These are phyloP conservation scores for Platyscapa corneri DNA, from an alignment of 1,140 invertebrate species.

Conservation along the genomic window DNA sequence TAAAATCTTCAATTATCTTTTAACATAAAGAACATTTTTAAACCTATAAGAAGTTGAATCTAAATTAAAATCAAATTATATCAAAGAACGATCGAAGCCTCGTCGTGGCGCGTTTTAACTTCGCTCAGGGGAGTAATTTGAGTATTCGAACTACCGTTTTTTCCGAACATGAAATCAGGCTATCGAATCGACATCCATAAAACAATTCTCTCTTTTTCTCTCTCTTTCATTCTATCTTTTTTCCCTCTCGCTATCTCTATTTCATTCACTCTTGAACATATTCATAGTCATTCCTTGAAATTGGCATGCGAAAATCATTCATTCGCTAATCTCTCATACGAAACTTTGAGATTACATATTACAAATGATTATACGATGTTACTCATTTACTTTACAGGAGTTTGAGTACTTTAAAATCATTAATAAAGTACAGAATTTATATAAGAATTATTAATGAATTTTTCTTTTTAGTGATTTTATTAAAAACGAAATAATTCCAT, in stretches of 20 bases:
- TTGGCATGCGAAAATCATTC: constrained; percentile 3
- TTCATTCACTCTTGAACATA: not conserved
- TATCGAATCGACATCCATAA: constrained; percentile 25
- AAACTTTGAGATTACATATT: constrained; percentile 16
- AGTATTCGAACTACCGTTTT: constrained; percentile 19
- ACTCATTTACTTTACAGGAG: not conserved
- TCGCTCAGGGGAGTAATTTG: constrained; percentile 34
- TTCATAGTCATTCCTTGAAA: constrained; percentile 22
- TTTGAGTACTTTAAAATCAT: constrained; percentile 1
- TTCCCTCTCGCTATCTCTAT: constrained; percentile 41
- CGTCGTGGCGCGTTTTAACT: not conserved
- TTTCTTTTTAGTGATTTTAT: too few species aligned
- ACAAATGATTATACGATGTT: too few species aligned
- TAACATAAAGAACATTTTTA: not conserved
- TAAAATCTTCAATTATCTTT: not conserved
- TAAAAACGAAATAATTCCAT: too few species aligned
- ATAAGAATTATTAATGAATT: too few species aligned
- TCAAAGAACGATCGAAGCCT: constrained; percentile 7
- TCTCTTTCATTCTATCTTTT: constrained; percentile 49
- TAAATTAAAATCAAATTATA: constrained; percentile 38
- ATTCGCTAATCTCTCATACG: not conserved
- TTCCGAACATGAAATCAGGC: constrained; percentile 24
- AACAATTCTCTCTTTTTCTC: constrained; percentile 38
- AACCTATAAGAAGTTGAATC: not conserved
- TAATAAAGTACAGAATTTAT: constrained; percentile 2